Evolutionary conservation across 2,113 vertebrate species (phyloP).

Genomic region (Orcinus orca): DNA sequence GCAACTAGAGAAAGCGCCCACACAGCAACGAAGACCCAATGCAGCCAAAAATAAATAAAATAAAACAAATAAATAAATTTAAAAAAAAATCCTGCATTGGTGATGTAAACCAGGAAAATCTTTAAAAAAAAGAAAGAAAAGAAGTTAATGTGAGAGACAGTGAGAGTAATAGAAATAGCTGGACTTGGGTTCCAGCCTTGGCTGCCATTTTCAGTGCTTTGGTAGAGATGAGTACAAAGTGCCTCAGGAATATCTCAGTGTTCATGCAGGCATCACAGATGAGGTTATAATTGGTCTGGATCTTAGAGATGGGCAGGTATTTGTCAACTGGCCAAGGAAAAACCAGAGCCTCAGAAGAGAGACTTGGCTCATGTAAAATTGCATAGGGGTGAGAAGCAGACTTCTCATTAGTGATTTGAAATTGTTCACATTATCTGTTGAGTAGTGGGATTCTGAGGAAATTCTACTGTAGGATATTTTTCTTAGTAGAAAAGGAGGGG

Average conservation of each 20-base stretch:
- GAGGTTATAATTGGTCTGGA: neutral
- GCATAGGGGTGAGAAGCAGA: neutral
- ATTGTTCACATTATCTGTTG: neutral
- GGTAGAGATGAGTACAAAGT: neutral
- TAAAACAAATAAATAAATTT: too few relatives aligned
- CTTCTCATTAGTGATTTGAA: neutral
- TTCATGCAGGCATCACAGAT: neutral
- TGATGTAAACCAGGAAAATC: too few relatives aligned
- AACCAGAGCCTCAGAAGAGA: neutral
- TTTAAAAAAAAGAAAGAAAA: too few relatives aligned
- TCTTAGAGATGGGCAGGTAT: neutral
- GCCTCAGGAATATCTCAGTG: neutral
- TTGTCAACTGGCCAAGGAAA: neutral
- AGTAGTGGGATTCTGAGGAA: neutral
- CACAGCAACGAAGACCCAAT: too few relatives aligned
- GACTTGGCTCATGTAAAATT: neutral
- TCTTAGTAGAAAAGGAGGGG: neutral
- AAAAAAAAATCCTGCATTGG: too few relatives aligned
- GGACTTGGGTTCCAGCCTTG: neutral
- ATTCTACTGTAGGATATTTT: neutral
- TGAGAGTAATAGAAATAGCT: neutral
- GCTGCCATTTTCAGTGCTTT: neutral
- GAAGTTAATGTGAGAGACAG: too few relatives aligned
- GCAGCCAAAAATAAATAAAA: too few relatives aligned
- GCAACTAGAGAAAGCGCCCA: too few relatives aligned